Evolutionary conservation across 2,888 invertebrate genomes (phyloP), one percentile per base, ranked within the genome.

Genomic region (Drosophila mimica): DNA sequence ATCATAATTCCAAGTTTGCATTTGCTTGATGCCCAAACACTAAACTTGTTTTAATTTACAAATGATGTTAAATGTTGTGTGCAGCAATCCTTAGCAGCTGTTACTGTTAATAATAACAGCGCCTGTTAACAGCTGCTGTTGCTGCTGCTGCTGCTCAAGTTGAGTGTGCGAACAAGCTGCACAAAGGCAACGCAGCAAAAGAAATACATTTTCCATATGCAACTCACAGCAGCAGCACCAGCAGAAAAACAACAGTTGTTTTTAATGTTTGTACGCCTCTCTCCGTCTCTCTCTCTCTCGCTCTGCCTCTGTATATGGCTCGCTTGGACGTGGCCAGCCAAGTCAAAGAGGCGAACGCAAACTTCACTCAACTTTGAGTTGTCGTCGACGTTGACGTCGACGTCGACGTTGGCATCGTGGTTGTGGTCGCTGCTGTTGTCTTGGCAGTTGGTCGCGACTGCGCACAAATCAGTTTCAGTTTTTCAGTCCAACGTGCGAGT

Each of bases 401-500:
- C 33, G n/a, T 20, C 46, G 20, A 0, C 20, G 11, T 40, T n/a
- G n/a, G 3, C 40, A 20, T 20, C 7, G 46, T 15, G 62, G 75
- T 46, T 54, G 81, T 71, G 63, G 74, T 54, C 70, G 81, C 49
- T 70, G 46, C 46, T 46, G 46, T 4, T 25, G 86, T 89, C 91
- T 92, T 88, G 83, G 82, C 90, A 88, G 88, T 79, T 87, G 91
- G 85, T 82, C 77, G 79, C 70, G 90, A 57, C 82, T 73, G 86
- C 80, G 82, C 87, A 85, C 88, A 85, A 88, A 82, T 92, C 91
- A 92, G 92, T 92, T 91, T 92, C 92, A 92, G 91, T 92, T 92
- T 91, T 91, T 90, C 89, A 90, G 92, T 92, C 92, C 91, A 92
- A 89, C 91, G 91, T 91, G 91, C 90, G 90, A 92, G 92, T 91